Percentiles rank a stretch among this genome's conserved stretches.
Evolutionary conservation across 2,113 vertebrate genomes (phyloP).

Genomic region (Hassar affinis): DNA sequence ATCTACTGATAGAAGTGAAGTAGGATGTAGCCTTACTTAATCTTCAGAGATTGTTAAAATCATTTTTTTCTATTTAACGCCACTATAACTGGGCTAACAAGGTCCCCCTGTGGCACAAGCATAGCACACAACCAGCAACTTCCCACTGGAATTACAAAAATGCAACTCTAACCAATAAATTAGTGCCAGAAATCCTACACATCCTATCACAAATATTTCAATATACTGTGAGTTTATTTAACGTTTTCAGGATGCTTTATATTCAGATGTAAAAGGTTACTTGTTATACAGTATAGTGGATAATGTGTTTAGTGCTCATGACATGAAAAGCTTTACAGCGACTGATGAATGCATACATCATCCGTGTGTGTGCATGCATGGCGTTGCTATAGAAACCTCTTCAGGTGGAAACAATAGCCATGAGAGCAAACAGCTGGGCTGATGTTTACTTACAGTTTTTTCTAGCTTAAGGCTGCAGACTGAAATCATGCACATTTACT

Average conservation of each 20-base stretch:
- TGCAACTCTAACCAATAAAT: neutral
- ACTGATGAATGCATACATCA: neutral
- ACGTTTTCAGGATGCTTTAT: neutral
- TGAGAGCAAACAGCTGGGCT: constrained; percentile 56
- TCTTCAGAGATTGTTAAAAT: neutral
- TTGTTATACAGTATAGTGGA: neutral
- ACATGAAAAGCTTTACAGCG: neutral
- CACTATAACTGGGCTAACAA: neutral
- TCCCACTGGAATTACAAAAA: neutral
- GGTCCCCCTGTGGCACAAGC: neutral
- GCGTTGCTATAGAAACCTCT: constrained; percentile 74
- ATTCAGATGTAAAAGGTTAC: constrained; percentile 12
- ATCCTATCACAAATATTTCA: neutral
- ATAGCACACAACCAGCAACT: neutral
- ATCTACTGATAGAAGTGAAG: neutral
- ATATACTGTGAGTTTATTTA: neutral
- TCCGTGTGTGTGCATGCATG: constrained; percentile 3
- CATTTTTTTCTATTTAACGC: neutral
- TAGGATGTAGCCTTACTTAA: too few relatives aligned
- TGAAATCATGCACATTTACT: constrained; percentile 17
- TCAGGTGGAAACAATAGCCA: constrained; percentile 64
- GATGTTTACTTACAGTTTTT: constrained; percentile 39
- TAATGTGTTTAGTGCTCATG: neutral
- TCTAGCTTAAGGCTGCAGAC: neutral
- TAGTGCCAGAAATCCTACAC: neutral